Percentiles rank a stretch among this genome's conserved stretches.
Evolutionary conservation across 2,888 invertebrate genomes (phyloP).

Genomic region (Dermolepida albohirtum): DNA sequence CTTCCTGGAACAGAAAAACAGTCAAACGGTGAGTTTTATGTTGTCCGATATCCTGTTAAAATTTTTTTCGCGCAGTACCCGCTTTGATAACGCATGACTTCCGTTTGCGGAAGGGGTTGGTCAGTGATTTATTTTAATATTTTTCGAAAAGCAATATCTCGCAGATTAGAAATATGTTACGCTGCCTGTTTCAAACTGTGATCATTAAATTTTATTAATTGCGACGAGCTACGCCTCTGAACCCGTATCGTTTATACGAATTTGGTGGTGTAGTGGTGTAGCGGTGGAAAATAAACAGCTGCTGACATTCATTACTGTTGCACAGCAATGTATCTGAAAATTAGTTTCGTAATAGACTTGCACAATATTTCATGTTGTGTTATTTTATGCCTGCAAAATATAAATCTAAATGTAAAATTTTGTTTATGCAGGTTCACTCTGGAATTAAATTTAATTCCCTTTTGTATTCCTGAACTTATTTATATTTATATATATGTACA

Average conservation of each 20-base stretch:
- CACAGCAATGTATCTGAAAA: neutral
- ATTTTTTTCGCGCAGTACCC: slow-evolving; percentile 36
- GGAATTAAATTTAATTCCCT: too few relatives aligned
- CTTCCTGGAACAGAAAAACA: slow-evolving; percentile 33
- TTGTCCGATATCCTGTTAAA: slow-evolving; percentile 3
- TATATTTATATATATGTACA: too few relatives aligned
- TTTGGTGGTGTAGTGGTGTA: neutral
- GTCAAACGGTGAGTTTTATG: slow-evolving; percentile 45
- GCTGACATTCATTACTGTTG: slow-evolving; percentile 1
- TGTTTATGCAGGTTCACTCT: too few relatives aligned
- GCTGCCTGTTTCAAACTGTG: neutral
- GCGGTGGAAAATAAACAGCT: slow-evolving; percentile 1
- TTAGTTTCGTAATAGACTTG: slow-evolving; percentile 1
- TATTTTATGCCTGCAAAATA: too few relatives aligned
- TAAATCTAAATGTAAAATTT: too few relatives aligned
- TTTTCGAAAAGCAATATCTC: neutral
- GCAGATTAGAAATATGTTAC: neutral
- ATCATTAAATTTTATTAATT: slow-evolving; percentile 1
- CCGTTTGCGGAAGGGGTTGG: neutral
- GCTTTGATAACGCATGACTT: slow-evolving; percentile 1
- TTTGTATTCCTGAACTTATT: too few relatives aligned
- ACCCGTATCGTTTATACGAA: neutral
- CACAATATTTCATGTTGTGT: neutral
- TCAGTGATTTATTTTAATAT: neutral
- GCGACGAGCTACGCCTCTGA: neutral